A percentile compares a stretch with the other conserved stretches of the same genome.
Evolutionary conservation across 2,113 vertebrate species (phyloP).

Genomic region (Strix aluco): DNA sequence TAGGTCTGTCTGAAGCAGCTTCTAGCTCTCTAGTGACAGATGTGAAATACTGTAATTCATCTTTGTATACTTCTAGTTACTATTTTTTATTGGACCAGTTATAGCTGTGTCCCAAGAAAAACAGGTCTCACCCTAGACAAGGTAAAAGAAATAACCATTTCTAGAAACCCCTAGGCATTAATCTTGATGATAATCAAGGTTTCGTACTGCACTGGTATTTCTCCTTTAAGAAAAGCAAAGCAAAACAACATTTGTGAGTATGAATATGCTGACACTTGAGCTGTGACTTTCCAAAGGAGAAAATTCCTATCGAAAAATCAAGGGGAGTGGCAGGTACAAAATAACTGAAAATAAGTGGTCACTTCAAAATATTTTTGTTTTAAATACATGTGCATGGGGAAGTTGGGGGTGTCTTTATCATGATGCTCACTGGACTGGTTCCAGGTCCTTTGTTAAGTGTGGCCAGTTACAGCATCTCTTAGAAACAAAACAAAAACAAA

Average conservation of each 20-base stretch:
- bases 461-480: background rate
- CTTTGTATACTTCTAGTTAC: background rate
- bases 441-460: background rate
- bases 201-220: background rate
- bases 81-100: background rate
- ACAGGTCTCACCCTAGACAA: background rate
- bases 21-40: background rate
- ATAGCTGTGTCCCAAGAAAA: background rate
- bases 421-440: background rate
- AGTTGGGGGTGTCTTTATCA: background rate
- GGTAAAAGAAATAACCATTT: background rate
- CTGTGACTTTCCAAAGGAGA: background rate
- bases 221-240: background rate
- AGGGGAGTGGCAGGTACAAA: background rate
- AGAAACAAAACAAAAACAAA: conserved; percentile 4
- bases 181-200: background rate
- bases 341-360: background rate
- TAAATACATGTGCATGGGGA: background rate
- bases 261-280: fast-evolving
- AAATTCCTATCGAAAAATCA: background rate
- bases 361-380: background rate
- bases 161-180: background rate
- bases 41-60: background rate
- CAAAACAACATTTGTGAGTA: background rate
- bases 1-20: background rate